These are phyloP conservation scores for Copidosoma aretas DNA, from an alignment of 2,888 invertebrate species.

Conservation along the genomic window DNA sequence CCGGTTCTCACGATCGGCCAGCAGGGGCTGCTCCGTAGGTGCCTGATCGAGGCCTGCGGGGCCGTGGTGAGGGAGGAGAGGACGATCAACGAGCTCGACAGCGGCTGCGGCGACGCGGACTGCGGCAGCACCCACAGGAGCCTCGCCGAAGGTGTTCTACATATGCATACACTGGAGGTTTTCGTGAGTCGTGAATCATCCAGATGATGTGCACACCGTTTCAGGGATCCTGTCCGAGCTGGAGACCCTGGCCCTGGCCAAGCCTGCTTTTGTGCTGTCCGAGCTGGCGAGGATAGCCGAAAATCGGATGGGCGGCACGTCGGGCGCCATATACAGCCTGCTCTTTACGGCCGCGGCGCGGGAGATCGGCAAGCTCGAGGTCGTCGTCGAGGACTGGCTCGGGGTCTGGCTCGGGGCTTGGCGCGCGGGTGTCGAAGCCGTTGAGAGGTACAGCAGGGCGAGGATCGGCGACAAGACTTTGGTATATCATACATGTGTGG, in stretches of 20 bases:
- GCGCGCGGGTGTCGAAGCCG: slow-evolving; percentile 66
- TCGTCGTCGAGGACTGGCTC: slow-evolving; percentile 41
- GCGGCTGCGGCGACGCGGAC: slow-evolving; percentile 71
- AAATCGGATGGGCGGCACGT: slow-evolving; percentile 77
- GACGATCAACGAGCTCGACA: slow-evolving; percentile 64
- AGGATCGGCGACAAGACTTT: slow-evolving; percentile 78
- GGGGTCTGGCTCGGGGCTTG: slow-evolving; percentile 67
- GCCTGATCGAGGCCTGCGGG: slow-evolving; percentile 60
- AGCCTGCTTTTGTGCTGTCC: slow-evolving; percentile 64
- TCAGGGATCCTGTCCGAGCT: slow-evolving; percentile 51
- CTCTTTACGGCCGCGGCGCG: slow-evolving; percentile 73
- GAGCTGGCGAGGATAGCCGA: slow-evolving; percentile 71
- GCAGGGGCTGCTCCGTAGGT: slow-evolving; percentile 52
- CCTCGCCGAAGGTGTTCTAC: slow-evolving; percentile 70
- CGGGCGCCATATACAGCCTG: slow-evolving; percentile 81
- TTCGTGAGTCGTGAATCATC: too few species aligned
- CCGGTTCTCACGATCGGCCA: slow-evolving; percentile 44
- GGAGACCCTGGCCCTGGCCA: slow-evolving; percentile 46
- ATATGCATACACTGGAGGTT: too few species aligned
- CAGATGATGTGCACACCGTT: not conserved
- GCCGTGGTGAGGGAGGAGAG: slow-evolving; percentile 51
- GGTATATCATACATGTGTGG: slow-evolving; percentile 61
- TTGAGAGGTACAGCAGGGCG: slow-evolving; percentile 76
- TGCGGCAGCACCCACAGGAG: slow-evolving; percentile 68
- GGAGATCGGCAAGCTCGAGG: slow-evolving; percentile 46